These are phyloP conservation scores for Nymphalis urticae DNA, from an alignment of 2,888 invertebrate species.

Conservation along the genomic window DNA sequence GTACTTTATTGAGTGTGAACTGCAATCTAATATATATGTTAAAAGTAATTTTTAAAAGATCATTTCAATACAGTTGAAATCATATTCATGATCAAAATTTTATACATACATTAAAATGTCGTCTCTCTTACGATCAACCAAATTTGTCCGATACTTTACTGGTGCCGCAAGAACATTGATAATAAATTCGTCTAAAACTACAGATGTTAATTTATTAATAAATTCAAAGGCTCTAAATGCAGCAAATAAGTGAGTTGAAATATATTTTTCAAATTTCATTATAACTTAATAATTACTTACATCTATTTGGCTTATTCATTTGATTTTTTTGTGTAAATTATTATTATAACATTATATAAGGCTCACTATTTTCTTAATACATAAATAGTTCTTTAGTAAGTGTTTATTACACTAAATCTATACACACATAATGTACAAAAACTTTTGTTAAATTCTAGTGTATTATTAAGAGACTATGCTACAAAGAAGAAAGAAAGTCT, in stretches of 20 bases:
- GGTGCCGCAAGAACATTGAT: conserved; percentile 86
- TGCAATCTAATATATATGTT: conserved; percentile 11
- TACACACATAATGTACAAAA: not conserved
- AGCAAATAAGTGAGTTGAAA: conserved; percentile 63
- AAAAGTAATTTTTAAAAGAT: conserved; percentile 2
- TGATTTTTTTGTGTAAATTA: too few species aligned
- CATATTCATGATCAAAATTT: conserved; percentile 21
- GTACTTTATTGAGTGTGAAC: conserved; percentile 12
- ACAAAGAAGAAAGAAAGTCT: conserved; percentile 82
- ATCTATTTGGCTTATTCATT: not conserved
- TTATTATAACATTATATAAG: too few species aligned
- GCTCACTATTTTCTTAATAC: too few species aligned
- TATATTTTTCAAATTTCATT: conserved; percentile 4
- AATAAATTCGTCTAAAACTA: conserved; percentile 84
- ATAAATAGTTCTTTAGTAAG: too few species aligned
- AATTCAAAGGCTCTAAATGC: conserved; percentile 67
- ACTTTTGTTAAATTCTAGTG: conserved; percentile 63
- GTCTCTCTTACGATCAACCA: conserved; percentile 86
- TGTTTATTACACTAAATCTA: too few species aligned
- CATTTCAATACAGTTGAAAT: not conserved
- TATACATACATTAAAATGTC: conserved; percentile 72
- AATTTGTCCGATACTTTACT: conserved; percentile 87
- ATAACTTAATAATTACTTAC: not conserved
- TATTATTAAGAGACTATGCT: conserved; percentile 79
- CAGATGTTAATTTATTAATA: conserved; percentile 80